A percentile compares a stretch with the other conserved stretches of the same genome.
Evolutionary conservation across 1,140 invertebrate genomes (phyloP).

Genomic region (Lepidurus couesii): DNA sequence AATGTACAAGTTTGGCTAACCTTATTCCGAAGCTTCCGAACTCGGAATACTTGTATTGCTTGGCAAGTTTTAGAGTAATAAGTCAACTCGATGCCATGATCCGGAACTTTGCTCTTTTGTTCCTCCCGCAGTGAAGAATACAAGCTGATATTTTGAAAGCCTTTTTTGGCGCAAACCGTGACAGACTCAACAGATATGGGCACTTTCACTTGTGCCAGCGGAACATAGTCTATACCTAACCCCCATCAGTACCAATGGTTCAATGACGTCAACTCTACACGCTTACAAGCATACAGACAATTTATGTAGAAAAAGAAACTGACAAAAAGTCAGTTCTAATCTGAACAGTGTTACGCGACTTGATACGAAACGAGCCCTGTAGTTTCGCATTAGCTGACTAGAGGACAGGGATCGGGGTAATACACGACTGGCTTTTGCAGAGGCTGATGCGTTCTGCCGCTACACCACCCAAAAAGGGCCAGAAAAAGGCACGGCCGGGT

Average conservation of each 20-base stretch:
- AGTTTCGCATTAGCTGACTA: too few species aligned
- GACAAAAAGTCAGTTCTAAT: too few species aligned
- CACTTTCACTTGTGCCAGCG: conserved; percentile 16
- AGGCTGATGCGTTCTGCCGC: too few species aligned
- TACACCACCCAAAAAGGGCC: not conserved
- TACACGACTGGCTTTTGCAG: too few species aligned
- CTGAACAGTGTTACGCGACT: too few species aligned
- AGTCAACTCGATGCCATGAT: not conserved
- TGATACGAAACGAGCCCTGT: too few species aligned
- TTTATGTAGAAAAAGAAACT: not conserved
- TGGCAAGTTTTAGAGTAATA: too few species aligned
- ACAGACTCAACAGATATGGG: conserved; percentile 16
- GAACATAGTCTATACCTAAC: conserved; percentile 12
- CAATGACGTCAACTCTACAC: not conserved
- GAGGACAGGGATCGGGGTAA: too few species aligned
- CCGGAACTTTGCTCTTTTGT: not conserved
- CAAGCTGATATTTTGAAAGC: conserved; percentile 14
- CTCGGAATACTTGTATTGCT: too few species aligned
- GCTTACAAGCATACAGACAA: not conserved
- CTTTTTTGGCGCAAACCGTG: conserved; percentile 7
- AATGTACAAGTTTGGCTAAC: too few species aligned
- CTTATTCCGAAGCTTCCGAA: too few species aligned
- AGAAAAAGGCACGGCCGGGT: not conserved
- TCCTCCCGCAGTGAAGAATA: not conserved
- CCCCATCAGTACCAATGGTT: not conserved